Conservation (phyloP, 2,888 invertebrate species). For the Agrotis exclamationis region DNA sequence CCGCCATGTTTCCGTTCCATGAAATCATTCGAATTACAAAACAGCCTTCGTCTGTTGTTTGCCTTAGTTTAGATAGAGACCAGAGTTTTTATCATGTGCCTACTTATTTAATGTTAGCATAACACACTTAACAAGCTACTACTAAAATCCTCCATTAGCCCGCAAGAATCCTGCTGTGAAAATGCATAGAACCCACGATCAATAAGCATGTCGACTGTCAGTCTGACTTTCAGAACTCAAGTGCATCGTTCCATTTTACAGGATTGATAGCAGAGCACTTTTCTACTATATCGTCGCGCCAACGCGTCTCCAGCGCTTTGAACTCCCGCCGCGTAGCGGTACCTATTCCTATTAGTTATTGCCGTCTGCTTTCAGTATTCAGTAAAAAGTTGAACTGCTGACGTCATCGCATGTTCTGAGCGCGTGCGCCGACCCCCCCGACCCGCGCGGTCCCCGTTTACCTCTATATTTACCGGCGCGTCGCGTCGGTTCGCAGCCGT, state of each 20-base stretch:
- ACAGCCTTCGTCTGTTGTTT: constrained; percentile 20
- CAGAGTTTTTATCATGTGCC: neutral
- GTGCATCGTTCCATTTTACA: constrained; percentile 36
- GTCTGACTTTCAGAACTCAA: constrained; percentile 14
- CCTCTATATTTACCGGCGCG: constrained; percentile 77
- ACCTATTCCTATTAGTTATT: constrained; percentile 52
- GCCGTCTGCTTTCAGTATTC: constrained; percentile 75
- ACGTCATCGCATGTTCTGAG: constrained; percentile 80
- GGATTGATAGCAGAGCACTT: constrained; percentile 17
- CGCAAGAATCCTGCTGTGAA: neutral
- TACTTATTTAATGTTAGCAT: constrained; percentile 1
- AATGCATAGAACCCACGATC: constrained; percentile 20
- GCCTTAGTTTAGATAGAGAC: constrained; percentile 25
- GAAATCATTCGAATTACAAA: constrained; percentile 42
- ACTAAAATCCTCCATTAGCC: constrained; percentile 6
- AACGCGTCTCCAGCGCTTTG: constrained; percentile 19
- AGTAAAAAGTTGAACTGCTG: constrained; percentile 75
- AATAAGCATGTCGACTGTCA: constrained; percentile 28
- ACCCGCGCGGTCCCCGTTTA: constrained; percentile 57
- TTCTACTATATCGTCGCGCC: constrained; percentile 6
- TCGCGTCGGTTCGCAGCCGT: constrained; percentile 59
- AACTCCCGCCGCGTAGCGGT: constrained; percentile 47
- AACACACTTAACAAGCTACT: constrained; percentile 3
- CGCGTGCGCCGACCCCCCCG: constrained; percentile 76
- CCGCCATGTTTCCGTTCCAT: constrained; percentile 17